These are phyloP conservation scores for Cyanoramphus novaezelandiae DNA, from an alignment of 2,113 vertebrate genomes.

Conservation along the genomic window DNA sequence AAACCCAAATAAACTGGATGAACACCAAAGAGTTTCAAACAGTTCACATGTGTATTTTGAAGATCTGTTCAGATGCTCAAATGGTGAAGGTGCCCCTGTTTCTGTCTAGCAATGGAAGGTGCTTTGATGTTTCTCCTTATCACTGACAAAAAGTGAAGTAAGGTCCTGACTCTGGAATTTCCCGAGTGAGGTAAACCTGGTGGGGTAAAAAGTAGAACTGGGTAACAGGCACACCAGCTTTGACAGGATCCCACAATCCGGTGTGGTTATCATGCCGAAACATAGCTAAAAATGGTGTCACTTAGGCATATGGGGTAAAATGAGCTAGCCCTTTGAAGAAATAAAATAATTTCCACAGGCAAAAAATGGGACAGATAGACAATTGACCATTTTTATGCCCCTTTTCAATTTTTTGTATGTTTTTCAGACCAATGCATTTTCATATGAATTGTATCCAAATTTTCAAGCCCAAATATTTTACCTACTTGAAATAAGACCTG, in stretches of 20 bases:
- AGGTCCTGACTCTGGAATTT: neutral
- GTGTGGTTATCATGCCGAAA: neutral
- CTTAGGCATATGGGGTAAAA: neutral
- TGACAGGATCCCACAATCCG: neutral
- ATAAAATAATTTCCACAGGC: neutral
- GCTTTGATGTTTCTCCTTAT: neutral
- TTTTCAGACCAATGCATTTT: neutral
- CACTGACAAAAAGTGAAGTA: neutral
- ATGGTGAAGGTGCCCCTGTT: neutral
- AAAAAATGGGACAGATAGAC: neutral
- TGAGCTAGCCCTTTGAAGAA: neutral
- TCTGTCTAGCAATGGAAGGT: neutral
- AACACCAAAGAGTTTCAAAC: neutral
- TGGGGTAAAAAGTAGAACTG: neutral
- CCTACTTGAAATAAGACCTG: neutral
- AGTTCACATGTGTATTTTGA: neutral
- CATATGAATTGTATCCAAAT: neutral
- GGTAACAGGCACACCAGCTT: neutral
- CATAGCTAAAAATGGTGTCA: neutral
- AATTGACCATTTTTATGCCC: neutral
- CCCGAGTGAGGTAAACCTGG: neutral
- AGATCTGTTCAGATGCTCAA: neutral
- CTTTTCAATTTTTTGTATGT: neutral
- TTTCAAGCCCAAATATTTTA: neutral
- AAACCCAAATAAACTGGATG: neutral